A percentile compares a stretch with the other conserved stretches of the same genome.
phyloP scores from a whole-genome alignment of 2,797 vertebrate genomes.

The Acipenser transmontanus region DNA sequence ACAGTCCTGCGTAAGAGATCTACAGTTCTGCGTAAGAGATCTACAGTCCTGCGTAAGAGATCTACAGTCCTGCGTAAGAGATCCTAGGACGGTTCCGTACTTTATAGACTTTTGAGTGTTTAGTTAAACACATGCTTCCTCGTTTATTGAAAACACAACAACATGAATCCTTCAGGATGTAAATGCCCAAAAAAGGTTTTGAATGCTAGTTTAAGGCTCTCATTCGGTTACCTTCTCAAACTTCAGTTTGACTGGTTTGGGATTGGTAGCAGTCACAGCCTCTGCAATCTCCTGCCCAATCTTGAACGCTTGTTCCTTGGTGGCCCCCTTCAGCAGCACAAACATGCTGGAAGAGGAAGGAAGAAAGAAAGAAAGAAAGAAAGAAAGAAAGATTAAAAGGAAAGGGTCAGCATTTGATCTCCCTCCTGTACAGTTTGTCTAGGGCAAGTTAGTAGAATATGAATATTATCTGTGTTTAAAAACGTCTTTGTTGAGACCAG shows the following conservation, averaged over 20 bases:
- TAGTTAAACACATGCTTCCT: neutral
- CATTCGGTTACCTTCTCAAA: slow-evolving; percentile 87
- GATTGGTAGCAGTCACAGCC: slow-evolving; percentile 92
- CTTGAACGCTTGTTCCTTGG: slow-evolving; percentile 95
- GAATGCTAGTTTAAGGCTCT: neutral
- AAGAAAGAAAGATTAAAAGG: slow-evolving; percentile 19
- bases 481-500: too few species aligned
- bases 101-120: too few species aligned
- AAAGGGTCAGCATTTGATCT: neutral
- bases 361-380: slow-evolving; percentile 24
- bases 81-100: too few species aligned
- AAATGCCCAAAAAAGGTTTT: neutral
- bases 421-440: slow-evolving; percentile 10
- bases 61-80: too few species aligned
- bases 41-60: too few species aligned
- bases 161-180: neutral
- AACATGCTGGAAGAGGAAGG: slow-evolving; percentile 73
- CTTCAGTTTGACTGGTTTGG: slow-evolving; percentile 90
- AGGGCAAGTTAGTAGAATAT: slow-evolving; percentile 17
- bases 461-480: too few species aligned
- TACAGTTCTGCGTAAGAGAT: too few species aligned
- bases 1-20: too few species aligned
- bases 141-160: neutral
- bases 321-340: slow-evolving; percentile 91
- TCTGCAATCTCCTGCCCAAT: slow-evolving; percentile 95